Evolutionary conservation across 2,113 vertebrate species (phyloP), one percentile per base, ranked within the genome.

Genomic region (Scalopus aquaticus): DNA sequence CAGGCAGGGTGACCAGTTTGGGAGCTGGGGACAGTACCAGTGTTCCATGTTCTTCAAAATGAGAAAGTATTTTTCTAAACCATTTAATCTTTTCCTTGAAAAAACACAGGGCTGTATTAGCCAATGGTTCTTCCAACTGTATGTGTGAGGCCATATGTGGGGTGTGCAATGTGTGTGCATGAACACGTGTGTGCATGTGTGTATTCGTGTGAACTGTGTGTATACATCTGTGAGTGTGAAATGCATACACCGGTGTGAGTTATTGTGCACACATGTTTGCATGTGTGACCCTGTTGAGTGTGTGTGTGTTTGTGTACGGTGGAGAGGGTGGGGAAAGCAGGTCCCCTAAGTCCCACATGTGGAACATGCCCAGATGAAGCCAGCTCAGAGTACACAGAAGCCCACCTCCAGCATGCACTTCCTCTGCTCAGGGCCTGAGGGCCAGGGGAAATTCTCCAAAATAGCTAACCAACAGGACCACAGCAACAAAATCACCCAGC

Each of bases 1-100:
- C 5, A 0, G 46, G 3, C 9, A 12, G 3, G 6, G 35, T 1
- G 3, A 39, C 51, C 3, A 0, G 24, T n/a, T 22, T 0, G 24
- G 22, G 73, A 39, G 32, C 15, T 3, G 9, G 15, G 32, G 20
- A 6, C 46, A 3, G 6, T 3, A 4, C 60, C 3, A 0, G 0
- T 3, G 4, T 17, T 62, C 72, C 37, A 3, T 56, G 22, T 3
- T 46, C 13, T 3, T 37, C 37, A 6, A 1, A 49, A 5, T 2
- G 19, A 64, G 37, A 32, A 24, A 35, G 5, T 22, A 15, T 22
- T 56, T 73, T 87, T 9, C 30, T 30, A 77, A 88, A 28, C 28
- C 64, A 49, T 26, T 42, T 7, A 10, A 67, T 37, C 19, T 65
- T n/a, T 35, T 67, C 37, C 32, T 80, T 17, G 54, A 22, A 74